A percentile compares a stretch with the other conserved stretches of the same genome.
phyloP scores from a whole-genome alignment of 1,140 invertebrate species.

The Choristoneura fumiferana region DNA sequence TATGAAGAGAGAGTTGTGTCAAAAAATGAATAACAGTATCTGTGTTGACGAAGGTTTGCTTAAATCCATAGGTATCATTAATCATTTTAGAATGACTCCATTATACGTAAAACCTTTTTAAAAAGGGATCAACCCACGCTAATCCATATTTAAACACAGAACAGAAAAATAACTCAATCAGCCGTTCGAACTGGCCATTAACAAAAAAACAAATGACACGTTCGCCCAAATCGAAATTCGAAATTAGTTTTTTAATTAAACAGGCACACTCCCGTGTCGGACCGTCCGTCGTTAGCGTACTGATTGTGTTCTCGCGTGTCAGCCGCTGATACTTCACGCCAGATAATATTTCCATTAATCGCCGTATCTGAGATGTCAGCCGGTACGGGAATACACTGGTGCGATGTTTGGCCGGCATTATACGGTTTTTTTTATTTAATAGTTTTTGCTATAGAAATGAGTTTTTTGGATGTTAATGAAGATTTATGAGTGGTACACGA shows the following conservation, averaged over 20 bases:
- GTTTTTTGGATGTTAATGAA: background rate
- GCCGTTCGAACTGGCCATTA: background rate
- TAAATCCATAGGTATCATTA: no score
- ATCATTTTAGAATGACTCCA: no score
- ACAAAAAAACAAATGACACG: background rate
- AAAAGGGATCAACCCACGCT: no score
- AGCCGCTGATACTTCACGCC: constrained; percentile 24
- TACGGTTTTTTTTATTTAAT: background rate
- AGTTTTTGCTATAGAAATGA: background rate
- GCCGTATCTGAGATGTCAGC: constrained; percentile 21
- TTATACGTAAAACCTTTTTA: no score
- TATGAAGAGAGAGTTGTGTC: no score
- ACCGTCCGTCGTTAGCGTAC: background rate
- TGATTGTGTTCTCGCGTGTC: constrained; percentile 30
- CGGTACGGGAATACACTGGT: background rate
- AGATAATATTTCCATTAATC: constrained; percentile 30
- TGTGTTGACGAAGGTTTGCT: no score
- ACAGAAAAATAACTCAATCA: background rate
- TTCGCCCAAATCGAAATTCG: background rate
- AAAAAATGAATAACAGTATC: no score
- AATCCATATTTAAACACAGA: no score
- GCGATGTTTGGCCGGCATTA: no score
- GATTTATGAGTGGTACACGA: no score
- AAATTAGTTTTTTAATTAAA: constrained; percentile 17
- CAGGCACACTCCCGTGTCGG: background rate